A percentile compares a stretch with the other conserved stretches of the same genome.
phyloP scores from a whole-genome alignment of 2,888 invertebrate species.

The Geophilus truncorum region DNA sequence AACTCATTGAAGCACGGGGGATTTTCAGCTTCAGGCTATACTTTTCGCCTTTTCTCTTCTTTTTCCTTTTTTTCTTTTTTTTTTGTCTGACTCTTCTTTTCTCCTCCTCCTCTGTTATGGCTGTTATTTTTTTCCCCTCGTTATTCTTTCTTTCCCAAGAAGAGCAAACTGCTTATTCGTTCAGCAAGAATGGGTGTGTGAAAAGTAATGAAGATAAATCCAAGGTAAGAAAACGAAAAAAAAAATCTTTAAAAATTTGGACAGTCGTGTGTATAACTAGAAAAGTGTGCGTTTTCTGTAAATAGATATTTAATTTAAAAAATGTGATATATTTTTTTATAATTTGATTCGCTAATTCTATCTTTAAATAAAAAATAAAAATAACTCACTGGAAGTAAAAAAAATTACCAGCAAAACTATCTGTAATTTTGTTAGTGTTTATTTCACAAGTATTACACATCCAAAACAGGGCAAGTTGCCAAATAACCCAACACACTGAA shows the following conservation, averaged over 20 bases:
- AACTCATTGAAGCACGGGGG: conserved; percentile 1
- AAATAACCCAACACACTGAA: neutral
- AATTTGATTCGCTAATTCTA: neutral
- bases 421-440: neutral
- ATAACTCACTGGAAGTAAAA: neutral
- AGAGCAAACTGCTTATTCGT: conserved; percentile 11
- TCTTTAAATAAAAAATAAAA: neutral
- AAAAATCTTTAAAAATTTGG: neutral
- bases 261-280: neutral
- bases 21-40: conserved; percentile 8
- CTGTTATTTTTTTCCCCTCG: conserved; percentile 14
- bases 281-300: neutral
- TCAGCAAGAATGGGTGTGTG: conserved; percentile 12
- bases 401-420: neutral
- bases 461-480: neutral
- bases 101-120: conserved; percentile 12
- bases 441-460: neutral
- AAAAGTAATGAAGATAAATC: conserved; percentile 15
- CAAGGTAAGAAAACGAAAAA: neutral
- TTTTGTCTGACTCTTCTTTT: neutral
- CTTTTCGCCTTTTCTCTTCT: conserved; percentile 27
- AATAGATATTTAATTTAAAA: neutral
- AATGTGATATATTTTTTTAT: neutral
- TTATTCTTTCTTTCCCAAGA: neutral
- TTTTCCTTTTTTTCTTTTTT: neutral